Evolutionary conservation across 2,797 vertebrate genomes (phyloP).

Genomic region (Sebastes minor): DNA sequence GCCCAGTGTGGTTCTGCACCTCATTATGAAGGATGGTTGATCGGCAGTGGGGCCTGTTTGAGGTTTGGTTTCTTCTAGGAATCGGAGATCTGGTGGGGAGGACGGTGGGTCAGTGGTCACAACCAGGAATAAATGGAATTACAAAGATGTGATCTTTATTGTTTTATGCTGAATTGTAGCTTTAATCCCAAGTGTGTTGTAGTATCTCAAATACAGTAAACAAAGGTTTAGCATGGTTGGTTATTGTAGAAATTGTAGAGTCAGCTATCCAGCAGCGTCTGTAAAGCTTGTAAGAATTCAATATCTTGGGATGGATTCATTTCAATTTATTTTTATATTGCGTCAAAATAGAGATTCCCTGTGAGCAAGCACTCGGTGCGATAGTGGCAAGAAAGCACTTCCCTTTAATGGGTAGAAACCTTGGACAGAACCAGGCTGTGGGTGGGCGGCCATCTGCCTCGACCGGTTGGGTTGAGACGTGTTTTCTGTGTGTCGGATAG

Average conservation of each 20-base stretch:
- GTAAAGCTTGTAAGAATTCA: background rate
- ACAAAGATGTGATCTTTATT: background rate
- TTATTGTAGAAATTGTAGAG: background rate
- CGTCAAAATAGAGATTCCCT: too few relatives aligned
- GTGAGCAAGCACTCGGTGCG: too few relatives aligned
- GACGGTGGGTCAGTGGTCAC: background rate
- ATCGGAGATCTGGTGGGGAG: background rate
- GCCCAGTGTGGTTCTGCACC: constrained; percentile 44
- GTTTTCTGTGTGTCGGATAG: too few relatives aligned
- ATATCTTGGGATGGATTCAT: background rate
- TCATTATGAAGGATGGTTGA: constrained; percentile 40
- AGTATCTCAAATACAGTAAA: background rate
- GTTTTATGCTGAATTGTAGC: background rate
- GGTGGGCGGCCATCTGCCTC: too few relatives aligned
- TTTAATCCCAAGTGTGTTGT: background rate
- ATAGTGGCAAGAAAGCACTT: too few relatives aligned
- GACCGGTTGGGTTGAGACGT: accelerated
- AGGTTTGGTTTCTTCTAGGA: constrained; percentile 40
- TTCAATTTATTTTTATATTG: accelerated
- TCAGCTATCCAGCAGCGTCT: background rate
- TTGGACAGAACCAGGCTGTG: too few relatives aligned
- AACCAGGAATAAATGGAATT: constrained; percentile 11
- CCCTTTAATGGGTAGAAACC: too few relatives aligned
- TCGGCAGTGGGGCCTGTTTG: constrained; percentile 13
- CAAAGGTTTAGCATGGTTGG: background rate